Evolutionary conservation across 2,888 invertebrate species (phyloP).

Genomic region (Empis stercorea): DNA sequence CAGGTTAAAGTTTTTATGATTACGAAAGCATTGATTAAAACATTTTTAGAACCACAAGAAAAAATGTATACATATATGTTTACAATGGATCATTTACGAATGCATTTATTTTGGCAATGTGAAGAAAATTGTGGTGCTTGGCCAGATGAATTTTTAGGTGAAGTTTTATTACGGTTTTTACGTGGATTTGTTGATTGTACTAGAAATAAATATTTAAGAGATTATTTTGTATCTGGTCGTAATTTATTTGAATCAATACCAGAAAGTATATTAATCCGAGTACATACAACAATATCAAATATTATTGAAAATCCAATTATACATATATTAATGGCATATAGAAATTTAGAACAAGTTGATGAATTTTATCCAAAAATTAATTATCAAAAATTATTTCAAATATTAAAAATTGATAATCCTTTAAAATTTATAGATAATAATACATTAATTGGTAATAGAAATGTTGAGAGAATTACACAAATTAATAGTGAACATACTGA

Average conservation of each 20-base stretch:
- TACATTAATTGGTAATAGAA: neutral
- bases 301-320: constrained; percentile 59
- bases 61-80: constrained; percentile 46
- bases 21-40: constrained; percentile 54
- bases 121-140: constrained; percentile 57
- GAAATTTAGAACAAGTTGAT: constrained; percentile 50
- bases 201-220: constrained; percentile 46
- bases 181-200: constrained; percentile 48
- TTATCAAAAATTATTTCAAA: constrained; percentile 41
- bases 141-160: constrained; percentile 62
- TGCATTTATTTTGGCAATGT: constrained; percentile 64
- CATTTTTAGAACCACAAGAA: constrained; percentile 53
- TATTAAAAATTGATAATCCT: constrained; percentile 42
- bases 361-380: constrained; percentile 54
- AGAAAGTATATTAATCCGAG: constrained; percentile 44
- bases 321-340: constrained; percentile 53
- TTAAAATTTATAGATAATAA: constrained; percentile 26
- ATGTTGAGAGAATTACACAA: constrained; percentile 21
- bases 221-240: constrained; percentile 60
- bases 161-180: constrained; percentile 49
- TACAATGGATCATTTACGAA: constrained; percentile 56
- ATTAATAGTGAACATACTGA: neutral
- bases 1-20: constrained; percentile 61
- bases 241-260: constrained; percentile 63
- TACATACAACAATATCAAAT: constrained; percentile 53